A percentile compares a stretch with the other conserved stretches of the same genome.
Evolutionary conservation across 2,888 invertebrate species (phyloP).

Genomic region (Leucozona laternaria): DNA sequence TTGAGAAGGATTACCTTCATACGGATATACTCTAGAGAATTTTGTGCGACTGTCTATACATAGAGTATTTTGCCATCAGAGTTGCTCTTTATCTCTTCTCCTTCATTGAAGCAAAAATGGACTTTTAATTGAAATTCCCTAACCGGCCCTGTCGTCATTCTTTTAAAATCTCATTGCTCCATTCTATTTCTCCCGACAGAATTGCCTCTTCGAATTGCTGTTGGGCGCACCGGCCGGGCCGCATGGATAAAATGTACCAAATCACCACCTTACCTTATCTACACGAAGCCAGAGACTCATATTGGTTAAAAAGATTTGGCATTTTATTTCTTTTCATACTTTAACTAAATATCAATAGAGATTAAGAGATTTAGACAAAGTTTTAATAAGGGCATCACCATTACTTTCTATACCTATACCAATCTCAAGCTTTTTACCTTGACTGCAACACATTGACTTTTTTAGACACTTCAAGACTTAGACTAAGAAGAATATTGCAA

Average conservation of each 20-base stretch:
- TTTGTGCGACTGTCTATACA: slow-evolving; percentile 20
- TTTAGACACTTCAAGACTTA: neutral
- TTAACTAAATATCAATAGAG: slow-evolving; percentile 48
- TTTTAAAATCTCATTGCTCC: slow-evolving; percentile 18
- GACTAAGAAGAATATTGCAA: slow-evolving; percentile 1
- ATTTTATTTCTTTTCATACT: slow-evolving; percentile 34
- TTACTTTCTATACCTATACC: neutral
- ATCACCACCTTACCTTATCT: slow-evolving; percentile 72
- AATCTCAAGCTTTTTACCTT: neutral
- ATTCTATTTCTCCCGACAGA: neutral
- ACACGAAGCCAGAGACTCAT: slow-evolving; percentile 56
- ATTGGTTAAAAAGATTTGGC: slow-evolving; percentile 51
- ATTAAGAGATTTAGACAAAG: slow-evolving; percentile 52
- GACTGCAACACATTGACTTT: slow-evolving; percentile 11
- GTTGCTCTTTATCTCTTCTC: slow-evolving; percentile 60
- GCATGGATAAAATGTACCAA: slow-evolving; percentile 68
- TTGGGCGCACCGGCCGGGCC: neutral
- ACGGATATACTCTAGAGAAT: slow-evolving; percentile 36
- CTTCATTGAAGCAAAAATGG: slow-evolving; percentile 67
- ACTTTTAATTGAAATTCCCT: slow-evolving; percentile 72
- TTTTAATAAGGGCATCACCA: slow-evolving; percentile 47
- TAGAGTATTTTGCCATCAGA: slow-evolving; percentile 18
- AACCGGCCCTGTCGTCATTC: slow-evolving; percentile 50
- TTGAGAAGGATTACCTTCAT: slow-evolving; percentile 53
- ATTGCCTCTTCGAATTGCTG: slow-evolving; percentile 31